These are phyloP conservation scores for Eublepharis macularius DNA, from an alignment of 2,113 vertebrate genomes.

Conservation along the genomic window DNA sequence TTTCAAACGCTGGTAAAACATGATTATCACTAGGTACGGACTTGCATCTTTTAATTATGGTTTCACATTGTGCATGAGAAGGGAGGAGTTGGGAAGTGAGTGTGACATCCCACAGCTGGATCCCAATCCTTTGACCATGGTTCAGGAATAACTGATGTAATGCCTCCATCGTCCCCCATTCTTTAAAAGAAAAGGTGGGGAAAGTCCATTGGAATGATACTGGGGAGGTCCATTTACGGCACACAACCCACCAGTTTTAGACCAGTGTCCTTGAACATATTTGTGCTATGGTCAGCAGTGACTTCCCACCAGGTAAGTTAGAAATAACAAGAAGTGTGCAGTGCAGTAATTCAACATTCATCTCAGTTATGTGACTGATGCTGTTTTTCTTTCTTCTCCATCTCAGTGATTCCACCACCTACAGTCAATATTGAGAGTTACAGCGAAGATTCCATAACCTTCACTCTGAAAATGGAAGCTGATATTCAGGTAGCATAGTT, in stretches of 20 bases:
- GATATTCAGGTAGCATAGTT: constrained; percentile 76
- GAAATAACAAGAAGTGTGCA: neutral
- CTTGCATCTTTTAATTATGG: neutral
- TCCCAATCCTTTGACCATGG: too few relatives aligned
- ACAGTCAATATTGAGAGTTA: constrained; percentile 80
- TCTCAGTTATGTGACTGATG: neutral
- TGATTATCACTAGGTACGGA: neutral
- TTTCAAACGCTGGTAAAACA: neutral
- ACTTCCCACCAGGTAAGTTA: too few relatives aligned
- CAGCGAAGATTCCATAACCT: constrained; percentile 78
- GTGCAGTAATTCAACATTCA: neutral
- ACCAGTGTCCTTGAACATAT: neutral
- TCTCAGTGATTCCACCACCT: constrained; percentile 86
- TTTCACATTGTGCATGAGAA: neutral
- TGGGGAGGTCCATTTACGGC: neutral
- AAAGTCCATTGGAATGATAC: neutral
- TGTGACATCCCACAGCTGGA: too few relatives aligned
- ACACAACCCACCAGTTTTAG: neutral
- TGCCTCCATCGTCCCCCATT: neutral
- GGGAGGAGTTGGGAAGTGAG: too few relatives aligned
- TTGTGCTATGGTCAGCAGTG: neutral
- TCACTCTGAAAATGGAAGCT: constrained; percentile 82
- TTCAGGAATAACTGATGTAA: too few relatives aligned
- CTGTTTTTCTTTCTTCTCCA: constrained; percentile 26
- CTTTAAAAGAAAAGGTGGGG: neutral